Evolutionary conservation across 2,888 invertebrate species (phyloP).

Genomic region (Automeris io): DNA sequence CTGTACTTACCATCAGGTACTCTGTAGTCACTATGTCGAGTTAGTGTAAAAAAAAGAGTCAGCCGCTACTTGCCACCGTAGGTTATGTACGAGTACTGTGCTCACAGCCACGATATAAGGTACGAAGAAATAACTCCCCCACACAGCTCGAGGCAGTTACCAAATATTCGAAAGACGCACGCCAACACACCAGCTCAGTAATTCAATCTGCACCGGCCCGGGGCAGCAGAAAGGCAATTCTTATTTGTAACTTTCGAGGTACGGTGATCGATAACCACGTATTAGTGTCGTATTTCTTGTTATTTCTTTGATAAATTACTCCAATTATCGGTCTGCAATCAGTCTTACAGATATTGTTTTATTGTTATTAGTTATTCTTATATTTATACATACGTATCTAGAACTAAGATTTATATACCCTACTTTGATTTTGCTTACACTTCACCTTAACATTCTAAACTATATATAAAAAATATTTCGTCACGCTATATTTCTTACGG

Average conservation of each 20-base stretch:
- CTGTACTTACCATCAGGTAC: no score
- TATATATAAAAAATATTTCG: no score
- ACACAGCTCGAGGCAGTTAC: slow-evolving; percentile 9
- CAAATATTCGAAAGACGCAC: slow-evolving; percentile 4
- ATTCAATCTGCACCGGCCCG: slow-evolving; percentile 9
- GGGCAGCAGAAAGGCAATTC: slow-evolving; percentile 1
- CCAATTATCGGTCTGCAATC: slow-evolving; percentile 15
- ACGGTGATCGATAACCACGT: not conserved
- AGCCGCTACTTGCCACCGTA: no score
- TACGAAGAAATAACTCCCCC: slow-evolving; percentile 13
- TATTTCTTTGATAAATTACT: slow-evolving; percentile 11
- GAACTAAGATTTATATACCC: no score
- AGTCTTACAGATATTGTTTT: no score
- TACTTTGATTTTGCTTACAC: no score
- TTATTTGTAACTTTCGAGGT: slow-evolving; percentile 1
- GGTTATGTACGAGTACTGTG: no score
- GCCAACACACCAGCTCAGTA: slow-evolving; percentile 11
- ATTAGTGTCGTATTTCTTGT: slow-evolving; percentile 1
- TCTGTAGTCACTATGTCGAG: no score
- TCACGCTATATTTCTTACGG: no score
- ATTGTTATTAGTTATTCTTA: no score
- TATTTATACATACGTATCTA: no score
- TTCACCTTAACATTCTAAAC: no score
- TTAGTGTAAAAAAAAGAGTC: slow-evolving; percentile 13
- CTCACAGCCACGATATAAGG: slow-evolving; percentile 30